Percentiles rank a stretch among this genome's conserved stretches.
These are phyloP conservation scores for Paramormyrops hopkinsi DNA, from an alignment of 2,797 vertebrate species.

Conservation along the genomic window DNA sequence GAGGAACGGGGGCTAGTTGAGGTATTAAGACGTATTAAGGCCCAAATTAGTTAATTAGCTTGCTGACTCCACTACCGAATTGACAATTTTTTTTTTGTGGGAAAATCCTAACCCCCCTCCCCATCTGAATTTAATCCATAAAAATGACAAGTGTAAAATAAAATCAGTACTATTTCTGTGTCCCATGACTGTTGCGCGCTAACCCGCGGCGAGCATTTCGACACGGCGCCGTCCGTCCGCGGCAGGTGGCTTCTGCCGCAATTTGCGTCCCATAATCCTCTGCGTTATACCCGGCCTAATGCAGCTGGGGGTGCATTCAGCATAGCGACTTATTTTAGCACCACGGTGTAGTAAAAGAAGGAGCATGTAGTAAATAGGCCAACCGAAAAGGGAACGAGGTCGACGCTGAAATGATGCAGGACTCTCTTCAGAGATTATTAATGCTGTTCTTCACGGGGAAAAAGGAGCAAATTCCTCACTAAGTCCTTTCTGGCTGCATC, in stretches of 20 bases:
- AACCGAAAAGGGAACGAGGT: not conserved
- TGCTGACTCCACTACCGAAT: not conserved
- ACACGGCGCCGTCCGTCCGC: not conserved
- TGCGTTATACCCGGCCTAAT: not conserved
- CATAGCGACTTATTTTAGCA: not conserved
- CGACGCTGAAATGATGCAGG: not conserved
- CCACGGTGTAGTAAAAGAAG: not conserved
- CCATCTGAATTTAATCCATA: not conserved
- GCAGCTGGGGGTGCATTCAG: not conserved
- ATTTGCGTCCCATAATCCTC: not conserved
- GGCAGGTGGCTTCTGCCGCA: not conserved
- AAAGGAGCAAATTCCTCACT: not conserved
- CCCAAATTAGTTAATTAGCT: not conserved
- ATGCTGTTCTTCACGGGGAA: not conserved
- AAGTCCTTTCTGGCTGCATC: not conserved
- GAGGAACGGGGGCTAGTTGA: not conserved
- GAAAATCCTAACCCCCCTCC: not conserved
- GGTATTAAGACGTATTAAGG: not conserved
- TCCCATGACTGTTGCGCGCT: not conserved
- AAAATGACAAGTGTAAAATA: not conserved
- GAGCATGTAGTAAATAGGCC: not conserved
- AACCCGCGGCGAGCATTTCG: not conserved
- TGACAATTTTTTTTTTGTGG: not conserved
- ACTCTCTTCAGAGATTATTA: not conserved
- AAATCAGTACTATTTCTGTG: not conserved